phyloP scores from a whole-genome alignment of 1,140 invertebrate genomes.

The Drosophila kohkoa region DNA sequence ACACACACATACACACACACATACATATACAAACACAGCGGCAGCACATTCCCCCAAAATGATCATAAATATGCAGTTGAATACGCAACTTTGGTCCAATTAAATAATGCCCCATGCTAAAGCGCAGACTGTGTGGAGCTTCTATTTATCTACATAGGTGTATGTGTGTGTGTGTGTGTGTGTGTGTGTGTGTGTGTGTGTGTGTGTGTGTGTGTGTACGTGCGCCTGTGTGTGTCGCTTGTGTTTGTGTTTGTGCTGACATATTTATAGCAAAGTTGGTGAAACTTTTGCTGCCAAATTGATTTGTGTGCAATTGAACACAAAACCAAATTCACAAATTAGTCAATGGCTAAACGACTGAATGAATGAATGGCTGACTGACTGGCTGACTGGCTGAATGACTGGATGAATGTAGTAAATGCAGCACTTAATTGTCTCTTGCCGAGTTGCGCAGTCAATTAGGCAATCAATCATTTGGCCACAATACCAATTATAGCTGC shows the following conservation, averaged over 20 bases:
- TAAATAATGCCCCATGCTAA: slow-evolving; percentile 16
- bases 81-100: slow-evolving; percentile 37
- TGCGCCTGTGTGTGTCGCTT: not conserved
- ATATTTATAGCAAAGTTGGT: slow-evolving; percentile 24
- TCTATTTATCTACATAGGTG: not conserved
- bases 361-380: not conserved
- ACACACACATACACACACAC: slow-evolving; percentile 14
- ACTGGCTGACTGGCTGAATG: slow-evolving; percentile 10
- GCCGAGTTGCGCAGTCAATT: slow-evolving; percentile 30
- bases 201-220: not conserved
- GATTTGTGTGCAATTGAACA: slow-evolving; percentile 61
- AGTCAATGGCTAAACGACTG: slow-evolving; percentile 10
- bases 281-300: slow-evolving; percentile 53
- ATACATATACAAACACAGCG: not conserved
- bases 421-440: slow-evolving; percentile 23
- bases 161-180: slow-evolving; percentile 2
- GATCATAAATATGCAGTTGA: slow-evolving; percentile 18
- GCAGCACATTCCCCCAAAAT: not conserved
- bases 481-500: too few relatives aligned
- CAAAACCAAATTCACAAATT: slow-evolving; percentile 3
- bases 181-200: not conserved
- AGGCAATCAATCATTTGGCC: not conserved
- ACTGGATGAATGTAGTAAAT: slow-evolving; percentile 6
- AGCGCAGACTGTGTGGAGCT: not conserved
- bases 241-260: not conserved